Conservation (phyloP, 2,797 vertebrate species). For the Myotis planiceps region DNA sequence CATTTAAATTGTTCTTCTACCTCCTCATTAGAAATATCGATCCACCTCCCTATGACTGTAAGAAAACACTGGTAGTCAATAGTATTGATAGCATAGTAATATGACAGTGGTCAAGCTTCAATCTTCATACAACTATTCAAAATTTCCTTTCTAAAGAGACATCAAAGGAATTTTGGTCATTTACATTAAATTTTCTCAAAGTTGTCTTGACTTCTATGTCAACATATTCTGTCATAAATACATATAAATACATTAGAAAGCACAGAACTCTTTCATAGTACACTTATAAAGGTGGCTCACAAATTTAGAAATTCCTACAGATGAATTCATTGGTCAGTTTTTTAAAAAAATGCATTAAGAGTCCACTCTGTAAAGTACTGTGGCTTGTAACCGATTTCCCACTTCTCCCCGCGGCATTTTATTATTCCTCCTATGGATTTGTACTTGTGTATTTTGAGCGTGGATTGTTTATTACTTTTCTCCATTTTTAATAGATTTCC, state of each 20-base stretch:
- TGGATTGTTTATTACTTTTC: background rate
- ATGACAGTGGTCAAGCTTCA: background rate
- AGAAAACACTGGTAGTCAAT: background rate
- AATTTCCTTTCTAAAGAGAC: background rate
- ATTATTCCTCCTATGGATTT: background rate
- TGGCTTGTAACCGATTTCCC: background rate
- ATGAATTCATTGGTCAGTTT: background rate
- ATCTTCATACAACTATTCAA: background rate
- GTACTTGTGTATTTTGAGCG: background rate
- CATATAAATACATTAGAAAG: background rate
- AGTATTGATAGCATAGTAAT: background rate
- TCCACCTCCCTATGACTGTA: background rate
- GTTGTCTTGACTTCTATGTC: background rate
- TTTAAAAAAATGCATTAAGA: background rate
- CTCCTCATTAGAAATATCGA: background rate
- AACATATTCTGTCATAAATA: background rate
- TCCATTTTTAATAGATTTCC: conserved; percentile 21
- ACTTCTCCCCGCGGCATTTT: background rate
- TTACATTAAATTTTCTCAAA: conserved; percentile 4
- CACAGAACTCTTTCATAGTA: background rate
- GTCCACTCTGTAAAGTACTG: background rate
- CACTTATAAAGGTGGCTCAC: conserved; percentile 2
- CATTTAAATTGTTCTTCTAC: conserved; percentile 1
- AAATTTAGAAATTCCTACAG: background rate
- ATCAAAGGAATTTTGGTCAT: background rate